These are phyloP conservation scores for Dichetophora obliterata DNA, from an alignment of 2,888 invertebrate species.

Conservation along the genomic window DNA sequence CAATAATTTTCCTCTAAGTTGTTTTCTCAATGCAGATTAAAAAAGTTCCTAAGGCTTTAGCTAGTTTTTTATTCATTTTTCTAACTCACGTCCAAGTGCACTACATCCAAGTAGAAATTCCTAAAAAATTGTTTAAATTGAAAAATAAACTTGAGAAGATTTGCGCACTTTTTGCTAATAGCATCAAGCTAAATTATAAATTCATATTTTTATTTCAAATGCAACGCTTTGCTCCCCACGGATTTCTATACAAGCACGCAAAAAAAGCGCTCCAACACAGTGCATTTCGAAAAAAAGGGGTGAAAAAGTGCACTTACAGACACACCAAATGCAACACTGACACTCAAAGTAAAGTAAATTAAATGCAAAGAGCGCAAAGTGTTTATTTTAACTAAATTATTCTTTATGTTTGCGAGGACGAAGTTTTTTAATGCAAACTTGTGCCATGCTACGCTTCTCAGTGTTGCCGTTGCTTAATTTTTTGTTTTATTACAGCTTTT, in stretches of 20 bases:
- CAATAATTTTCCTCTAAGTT: no score
- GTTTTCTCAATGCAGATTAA: no score
- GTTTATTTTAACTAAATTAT: constrained; percentile 39
- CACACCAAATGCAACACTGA: constrained; percentile 7
- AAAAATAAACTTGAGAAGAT: not conserved
- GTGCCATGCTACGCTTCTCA: not conserved
- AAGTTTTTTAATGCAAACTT: constrained; percentile 35
- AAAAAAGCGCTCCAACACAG: not conserved
- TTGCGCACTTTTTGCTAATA: constrained; percentile 3
- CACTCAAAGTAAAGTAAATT: constrained; percentile 21
- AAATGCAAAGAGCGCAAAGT: constrained; percentile 30
- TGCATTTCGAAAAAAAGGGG: not conserved
- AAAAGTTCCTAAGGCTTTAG: not conserved
- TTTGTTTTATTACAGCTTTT: constrained; percentile 20
- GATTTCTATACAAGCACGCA: not conserved
- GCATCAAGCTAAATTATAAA: constrained; percentile 2
- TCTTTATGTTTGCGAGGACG: constrained; percentile 34
- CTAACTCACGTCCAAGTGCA: not conserved
- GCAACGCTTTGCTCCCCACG: not conserved
- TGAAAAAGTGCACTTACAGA: not conserved
- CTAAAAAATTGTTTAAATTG: not conserved
- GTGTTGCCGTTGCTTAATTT: not conserved
- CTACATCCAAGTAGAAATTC: not conserved
- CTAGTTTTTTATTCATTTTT: not conserved
- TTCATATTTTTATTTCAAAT: not conserved